Evolutionary conservation across 2,797 vertebrate species (phyloP).

Genomic region (Acanthopagrus latus): DNA sequence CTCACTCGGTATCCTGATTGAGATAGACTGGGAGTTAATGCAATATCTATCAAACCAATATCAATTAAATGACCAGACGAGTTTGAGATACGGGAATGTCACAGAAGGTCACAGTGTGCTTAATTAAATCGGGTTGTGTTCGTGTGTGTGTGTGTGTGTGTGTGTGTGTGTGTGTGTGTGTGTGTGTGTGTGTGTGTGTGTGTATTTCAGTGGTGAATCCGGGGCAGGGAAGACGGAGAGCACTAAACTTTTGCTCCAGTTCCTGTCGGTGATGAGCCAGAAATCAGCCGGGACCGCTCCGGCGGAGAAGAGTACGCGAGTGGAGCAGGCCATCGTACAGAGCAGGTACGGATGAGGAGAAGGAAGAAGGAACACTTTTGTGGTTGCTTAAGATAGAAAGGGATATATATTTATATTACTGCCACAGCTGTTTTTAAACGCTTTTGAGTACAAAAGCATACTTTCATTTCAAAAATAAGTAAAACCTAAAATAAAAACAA

Average conservation of each 20-base stretch:
- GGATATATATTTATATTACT: background rate
- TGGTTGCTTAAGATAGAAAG: background rate
- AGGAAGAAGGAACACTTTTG: background rate
- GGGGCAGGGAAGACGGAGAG: conserved; percentile 96
- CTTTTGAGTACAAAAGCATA: too few species aligned
- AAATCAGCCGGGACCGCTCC: conserved; percentile 85
- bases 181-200: conserved; percentile 46
- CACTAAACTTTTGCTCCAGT: conserved; percentile 94
- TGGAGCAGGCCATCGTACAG: conserved; percentile 94
- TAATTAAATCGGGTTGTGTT: conserved; percentile 51
- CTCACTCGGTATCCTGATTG: conserved; percentile 38
- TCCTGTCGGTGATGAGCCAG: conserved; percentile 95
- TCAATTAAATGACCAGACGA: conserved; percentile 57
- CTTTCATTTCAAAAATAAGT: too few species aligned
- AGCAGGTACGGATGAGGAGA: conserved; percentile 88
- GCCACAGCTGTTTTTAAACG: background rate
- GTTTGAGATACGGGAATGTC: conserved; percentile 65
- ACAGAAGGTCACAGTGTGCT: conserved; percentile 69
- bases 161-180: conserved; percentile 31
- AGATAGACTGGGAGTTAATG: conserved; percentile 32
- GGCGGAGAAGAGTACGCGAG: conserved; percentile 86
- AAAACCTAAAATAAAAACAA: too few species aligned
- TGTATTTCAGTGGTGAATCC: conserved; percentile 89
- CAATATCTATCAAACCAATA: conserved; percentile 56
- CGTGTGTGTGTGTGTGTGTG: conserved; percentile 30